Base-by-base conservation (phyloP, 2,888 invertebrate species). In the Physocephala rufipes region DNA sequence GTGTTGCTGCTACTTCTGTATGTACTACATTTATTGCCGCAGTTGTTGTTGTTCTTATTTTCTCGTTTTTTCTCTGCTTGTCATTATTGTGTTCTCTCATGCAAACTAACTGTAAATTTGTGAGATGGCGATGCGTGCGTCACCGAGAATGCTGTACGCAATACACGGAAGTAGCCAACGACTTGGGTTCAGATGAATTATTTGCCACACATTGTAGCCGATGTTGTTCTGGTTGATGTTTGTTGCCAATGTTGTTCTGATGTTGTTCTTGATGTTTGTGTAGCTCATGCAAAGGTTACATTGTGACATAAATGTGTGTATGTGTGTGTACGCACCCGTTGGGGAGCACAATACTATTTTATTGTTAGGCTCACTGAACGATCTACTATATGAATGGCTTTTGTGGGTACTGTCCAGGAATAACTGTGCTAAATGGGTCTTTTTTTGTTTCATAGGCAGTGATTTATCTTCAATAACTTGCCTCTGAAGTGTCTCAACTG, bases 101-200 rank as follows among this genome's bases (percentile, higher is more conserved):
- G 19, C 19, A 19, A 49, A 12, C 19, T 12, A 45, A 63, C 47
- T 47, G 63, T 63, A 47, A 63, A 63, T 63, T 63, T 63, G 47
- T 24, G 47, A 45, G 47, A 45, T 63, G 15, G 47, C 5, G 24
- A 47, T 7, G 24, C 45, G 16, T 45, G 13, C 26, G 47, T 19
- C n/a, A 47, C 16, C 26, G 45, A 63, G 47, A 63, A 63, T 13
- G 45, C 63, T 47, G n/a, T 26, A 45, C 63, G 63, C 63, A 47
- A 63, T 63, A 63, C 45, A 47, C 63, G 63, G 63, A 63, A 63
- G 63, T 63, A 19, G 62, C 62, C 43, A 16, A 15, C 2, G 36
- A 21, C 30, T 43, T 62, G 19, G n/a, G 43, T 62, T 62, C 21
- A n/a, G 24, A 36, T 55, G 55, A 55, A 15, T 43, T 62, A 43